These are phyloP conservation scores for Prochilodus magdalenae DNA, from an alignment of 2,113 vertebrate genomes.

Conservation along the genomic window DNA sequence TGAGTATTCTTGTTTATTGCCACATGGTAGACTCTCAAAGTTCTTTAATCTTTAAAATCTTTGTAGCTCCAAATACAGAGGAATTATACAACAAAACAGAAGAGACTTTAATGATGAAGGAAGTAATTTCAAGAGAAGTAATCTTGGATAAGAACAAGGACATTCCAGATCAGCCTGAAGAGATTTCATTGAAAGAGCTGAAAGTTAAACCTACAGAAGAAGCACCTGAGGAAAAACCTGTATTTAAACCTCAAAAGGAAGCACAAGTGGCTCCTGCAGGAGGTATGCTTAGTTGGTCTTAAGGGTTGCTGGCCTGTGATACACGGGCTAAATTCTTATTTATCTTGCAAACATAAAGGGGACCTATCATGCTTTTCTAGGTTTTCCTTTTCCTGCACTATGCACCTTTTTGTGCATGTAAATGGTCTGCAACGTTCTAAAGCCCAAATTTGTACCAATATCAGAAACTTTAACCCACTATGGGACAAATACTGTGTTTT, in stretches of 20 bases:
- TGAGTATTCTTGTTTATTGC: too few species aligned
- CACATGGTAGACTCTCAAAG: not conserved
- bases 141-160: slow-evolving; percentile 31
- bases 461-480: too few species aligned
- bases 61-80: slow-evolving; percentile 52
- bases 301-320: not conserved
- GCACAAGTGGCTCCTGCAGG: slow-evolving; percentile 24
- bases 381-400: too few species aligned
- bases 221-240: slow-evolving; percentile 74
- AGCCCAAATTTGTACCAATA: too few species aligned
- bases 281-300: slow-evolving; percentile 55
- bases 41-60: slow-evolving; percentile 51
- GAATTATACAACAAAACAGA: slow-evolving; percentile 30
- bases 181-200: slow-evolving; percentile 67
- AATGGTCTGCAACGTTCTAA: too few species aligned
- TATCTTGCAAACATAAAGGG: not conserved
- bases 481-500: not conserved
- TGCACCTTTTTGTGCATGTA: too few species aligned
- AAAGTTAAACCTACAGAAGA: slow-evolving; percentile 72
- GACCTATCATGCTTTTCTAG: too few species aligned
- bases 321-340: not conserved
- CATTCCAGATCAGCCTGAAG: slow-evolving; percentile 11
- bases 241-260: slow-evolving; percentile 51
- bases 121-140: not conserved
- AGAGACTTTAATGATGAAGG: slow-evolving; percentile 32